Percentiles rank a stretch among this genome's conserved stretches.
phyloP scores from a whole-genome alignment of 2,797 vertebrate genomes.

The Rhabdophis nuchalis region DNA sequence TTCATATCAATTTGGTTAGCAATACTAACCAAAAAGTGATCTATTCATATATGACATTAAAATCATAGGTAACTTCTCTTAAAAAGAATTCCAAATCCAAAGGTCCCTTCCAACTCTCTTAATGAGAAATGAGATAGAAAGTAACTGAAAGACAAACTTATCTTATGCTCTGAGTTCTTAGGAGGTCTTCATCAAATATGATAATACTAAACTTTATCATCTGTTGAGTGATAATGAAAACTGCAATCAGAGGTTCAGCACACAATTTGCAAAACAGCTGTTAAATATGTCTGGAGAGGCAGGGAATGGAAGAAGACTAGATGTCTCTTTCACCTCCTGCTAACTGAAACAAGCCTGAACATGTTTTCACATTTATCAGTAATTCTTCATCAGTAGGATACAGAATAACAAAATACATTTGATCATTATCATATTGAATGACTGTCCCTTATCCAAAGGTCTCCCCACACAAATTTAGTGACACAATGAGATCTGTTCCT shows the following conservation, averaged over 20 bases:
- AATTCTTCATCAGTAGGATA: not conserved
- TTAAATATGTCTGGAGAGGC: not conserved
- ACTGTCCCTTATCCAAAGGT: not conserved
- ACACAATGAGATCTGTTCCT: not conserved
- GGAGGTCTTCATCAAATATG: not conserved
- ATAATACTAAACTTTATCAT: not conserved
- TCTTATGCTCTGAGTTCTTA: not conserved
- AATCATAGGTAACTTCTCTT: not conserved
- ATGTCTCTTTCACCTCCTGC: not conserved
- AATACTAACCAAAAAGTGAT: not conserved
- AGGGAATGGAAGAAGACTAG: not conserved
- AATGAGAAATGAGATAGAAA: too few relatives aligned
- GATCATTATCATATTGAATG: not conserved
- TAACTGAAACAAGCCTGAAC: not conserved
- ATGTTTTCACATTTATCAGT: not conserved
- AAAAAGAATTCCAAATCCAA: not conserved
- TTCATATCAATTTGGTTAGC: not conserved
- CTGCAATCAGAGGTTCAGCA: not conserved
- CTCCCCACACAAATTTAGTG: not conserved
- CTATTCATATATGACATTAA: not conserved
- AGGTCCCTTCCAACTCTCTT: too few relatives aligned
- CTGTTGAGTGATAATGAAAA: not conserved
- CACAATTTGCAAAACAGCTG: not conserved
- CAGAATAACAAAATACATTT: not conserved
- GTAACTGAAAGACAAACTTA: not conserved